Conservation (phyloP, 2,888 invertebrate genomes). For the Gortyna flavago region DNA sequence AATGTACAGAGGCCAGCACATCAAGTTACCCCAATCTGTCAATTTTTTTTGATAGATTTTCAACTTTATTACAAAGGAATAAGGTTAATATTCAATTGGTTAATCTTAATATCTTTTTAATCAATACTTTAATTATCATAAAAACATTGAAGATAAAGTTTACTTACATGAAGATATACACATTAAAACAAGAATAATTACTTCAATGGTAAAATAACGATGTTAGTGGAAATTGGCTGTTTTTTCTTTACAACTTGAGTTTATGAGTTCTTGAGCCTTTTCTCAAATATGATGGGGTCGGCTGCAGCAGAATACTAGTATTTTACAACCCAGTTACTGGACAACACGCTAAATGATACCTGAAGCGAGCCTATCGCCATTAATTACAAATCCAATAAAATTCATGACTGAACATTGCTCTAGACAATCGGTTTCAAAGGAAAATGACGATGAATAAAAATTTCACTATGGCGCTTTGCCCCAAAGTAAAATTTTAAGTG, state of each 20-base stretch:
- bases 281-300: too few species aligned
- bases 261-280: too few species aligned
- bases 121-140: slow-evolving; percentile 21
- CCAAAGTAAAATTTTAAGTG: neutral
- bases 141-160: slow-evolving; percentile 22
- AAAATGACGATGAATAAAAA: neutral
- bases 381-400: neutral
- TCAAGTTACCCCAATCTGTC: too few species aligned
- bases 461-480: neutral
- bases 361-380: neutral
- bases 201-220: slow-evolving; percentile 17
- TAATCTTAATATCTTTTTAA: slow-evolving; percentile 3
- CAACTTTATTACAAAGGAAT: too few species aligned
- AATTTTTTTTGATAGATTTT: too few species aligned
- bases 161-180: slow-evolving; percentile 18
- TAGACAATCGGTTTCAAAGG: neutral
- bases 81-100: too few species aligned
- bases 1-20: too few species aligned
- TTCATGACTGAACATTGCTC: neutral
- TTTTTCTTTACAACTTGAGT: neutral
- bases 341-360: too few species aligned
- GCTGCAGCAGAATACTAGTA: too few species aligned
- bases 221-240: neutral
- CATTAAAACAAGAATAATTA: slow-evolving; percentile 17
- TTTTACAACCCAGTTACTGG: too few species aligned